phyloP scores from a whole-genome alignment of 2,797 vertebrate genomes.

The Sebastes cheni region DNA sequence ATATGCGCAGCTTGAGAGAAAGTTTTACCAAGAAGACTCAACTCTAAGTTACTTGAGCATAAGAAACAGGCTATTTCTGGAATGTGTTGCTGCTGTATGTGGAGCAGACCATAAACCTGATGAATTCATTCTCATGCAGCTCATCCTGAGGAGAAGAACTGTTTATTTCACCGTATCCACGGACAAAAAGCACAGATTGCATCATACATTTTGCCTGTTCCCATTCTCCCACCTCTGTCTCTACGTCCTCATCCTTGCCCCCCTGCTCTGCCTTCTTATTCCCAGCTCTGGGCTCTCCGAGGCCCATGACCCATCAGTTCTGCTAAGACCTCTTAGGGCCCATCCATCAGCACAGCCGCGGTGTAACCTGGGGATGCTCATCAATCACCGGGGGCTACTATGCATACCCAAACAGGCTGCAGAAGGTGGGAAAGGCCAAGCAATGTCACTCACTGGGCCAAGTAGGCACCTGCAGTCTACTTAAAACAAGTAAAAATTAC shows the following conservation, averaged over 20 bases:
- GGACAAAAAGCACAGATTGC: not conserved
- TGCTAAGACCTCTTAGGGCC: slow-evolving; percentile 72
- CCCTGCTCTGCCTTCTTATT: slow-evolving; percentile 37
- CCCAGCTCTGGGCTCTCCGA: slow-evolving; percentile 51
- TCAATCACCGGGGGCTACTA: slow-evolving; percentile 78
- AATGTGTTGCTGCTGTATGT: not conserved
- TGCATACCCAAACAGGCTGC: slow-evolving; percentile 81
- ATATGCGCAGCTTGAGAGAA: slow-evolving; percentile 8
- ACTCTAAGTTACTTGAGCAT: not conserved
- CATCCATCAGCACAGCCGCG: slow-evolving; percentile 78
- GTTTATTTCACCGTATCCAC: not conserved
- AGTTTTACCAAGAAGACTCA: not conserved
- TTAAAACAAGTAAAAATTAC: slow-evolving; percentile 20
- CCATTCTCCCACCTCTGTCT: slow-evolving; percentile 1
- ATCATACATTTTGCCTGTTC: slow-evolving; percentile 15
- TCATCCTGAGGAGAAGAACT: not conserved
- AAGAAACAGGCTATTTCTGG: slow-evolving; percentile 17
- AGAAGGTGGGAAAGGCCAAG: slow-evolving; percentile 67
- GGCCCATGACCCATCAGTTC: slow-evolving; percentile 77
- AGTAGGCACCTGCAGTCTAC: slow-evolving; percentile 28
- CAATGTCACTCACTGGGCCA: slow-evolving; percentile 68
- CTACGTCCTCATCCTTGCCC: slow-evolving; percentile 22
- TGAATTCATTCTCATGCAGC: not conserved
- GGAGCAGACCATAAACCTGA: slow-evolving; percentile 9
- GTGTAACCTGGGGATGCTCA: slow-evolving; percentile 80